A percentile compares a stretch with the other conserved stretches of the same genome.
These are phyloP conservation scores for Ancistrus triradiatus DNA, from an alignment of 2,113 vertebrate genomes.

Conservation along the genomic window DNA sequence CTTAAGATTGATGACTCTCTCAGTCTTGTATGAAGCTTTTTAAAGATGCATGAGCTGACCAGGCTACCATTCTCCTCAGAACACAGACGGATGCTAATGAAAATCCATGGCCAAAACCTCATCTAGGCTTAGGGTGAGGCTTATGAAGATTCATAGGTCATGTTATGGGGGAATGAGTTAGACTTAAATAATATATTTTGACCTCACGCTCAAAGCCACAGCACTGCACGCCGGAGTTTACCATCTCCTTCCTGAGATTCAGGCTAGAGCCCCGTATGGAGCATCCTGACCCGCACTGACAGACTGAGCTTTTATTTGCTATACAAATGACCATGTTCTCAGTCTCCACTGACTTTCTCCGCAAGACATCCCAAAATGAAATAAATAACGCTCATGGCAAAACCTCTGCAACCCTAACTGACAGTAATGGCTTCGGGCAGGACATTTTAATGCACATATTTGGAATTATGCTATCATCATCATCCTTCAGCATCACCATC, in stretches of 20 bases:
- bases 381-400: conserved; percentile 4
- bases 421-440: conserved; percentile 15
- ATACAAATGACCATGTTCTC: neutral
- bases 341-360: conserved; percentile 4
- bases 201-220: neutral
- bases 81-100: conserved; percentile 23
- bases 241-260: neutral
- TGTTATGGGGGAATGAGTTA: neutral
- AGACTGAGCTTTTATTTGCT: too few relatives aligned
- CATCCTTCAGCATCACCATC: neutral
- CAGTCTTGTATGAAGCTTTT: conserved; percentile 60
- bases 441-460: conserved; percentile 22
- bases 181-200: neutral
- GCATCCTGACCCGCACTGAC: too few relatives aligned
- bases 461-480: conserved; percentile 10
- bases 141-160: neutral
- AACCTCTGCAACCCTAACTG: conserved; percentile 13
- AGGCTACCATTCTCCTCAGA: conserved; percentile 48
- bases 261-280: neutral
- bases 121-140: conserved; percentile 11
- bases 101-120: conserved; percentile 19
- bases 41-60: conserved; percentile 74
- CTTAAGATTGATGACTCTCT: conserved; percentile 71
- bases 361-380: neutral
- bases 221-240: too few relatives aligned